Evolutionary conservation across 2,888 invertebrate genomes (phyloP).

Genomic region (Cheilosia vulpina): DNA sequence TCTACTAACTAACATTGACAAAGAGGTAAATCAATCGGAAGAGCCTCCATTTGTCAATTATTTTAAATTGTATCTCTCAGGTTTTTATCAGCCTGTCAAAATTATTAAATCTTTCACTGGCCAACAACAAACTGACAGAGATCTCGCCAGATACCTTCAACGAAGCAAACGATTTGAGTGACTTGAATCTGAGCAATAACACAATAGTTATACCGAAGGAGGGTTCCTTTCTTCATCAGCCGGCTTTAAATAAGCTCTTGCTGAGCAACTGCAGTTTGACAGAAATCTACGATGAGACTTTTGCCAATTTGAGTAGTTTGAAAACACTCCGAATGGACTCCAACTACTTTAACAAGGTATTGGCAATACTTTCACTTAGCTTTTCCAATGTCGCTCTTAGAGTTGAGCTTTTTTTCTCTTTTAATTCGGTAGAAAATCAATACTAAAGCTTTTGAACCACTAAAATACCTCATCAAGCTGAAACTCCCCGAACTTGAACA

Average conservation of each 20-base stretch:
- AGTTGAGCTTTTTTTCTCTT: constrained; percentile 44
- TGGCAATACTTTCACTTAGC: neutral
- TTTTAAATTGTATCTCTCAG: constrained; percentile 76
- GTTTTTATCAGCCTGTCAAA: constrained; percentile 79
- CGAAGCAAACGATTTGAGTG: constrained; percentile 79
- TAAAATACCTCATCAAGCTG: constrained; percentile 81
- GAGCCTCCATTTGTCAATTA: neutral
- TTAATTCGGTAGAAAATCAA: constrained; percentile 81
- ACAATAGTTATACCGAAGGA: constrained; percentile 79
- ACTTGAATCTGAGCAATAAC: constrained; percentile 82
- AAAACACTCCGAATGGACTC: constrained; percentile 81
- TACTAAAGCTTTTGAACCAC: constrained; percentile 81
- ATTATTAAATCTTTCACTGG: constrained; percentile 81
- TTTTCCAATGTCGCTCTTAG: constrained; percentile 71
- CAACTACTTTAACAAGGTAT: constrained; percentile 82
- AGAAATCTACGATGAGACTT: constrained; percentile 81
- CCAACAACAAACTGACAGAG: constrained; percentile 80
- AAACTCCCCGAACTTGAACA: constrained; percentile 81
- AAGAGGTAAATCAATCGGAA: constrained; percentile 77
- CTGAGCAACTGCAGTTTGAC: constrained; percentile 82
- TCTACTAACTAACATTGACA: constrained; percentile 78
- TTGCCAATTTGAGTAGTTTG: constrained; percentile 81
- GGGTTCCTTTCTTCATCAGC: constrained; percentile 81
- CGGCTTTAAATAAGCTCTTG: constrained; percentile 80
- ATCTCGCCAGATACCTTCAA: constrained; percentile 81